Percentiles rank a stretch among this genome's conserved stretches.
Evolutionary conservation across 2,113 vertebrate genomes (phyloP).

Genomic region (Pogona vitticeps): DNA sequence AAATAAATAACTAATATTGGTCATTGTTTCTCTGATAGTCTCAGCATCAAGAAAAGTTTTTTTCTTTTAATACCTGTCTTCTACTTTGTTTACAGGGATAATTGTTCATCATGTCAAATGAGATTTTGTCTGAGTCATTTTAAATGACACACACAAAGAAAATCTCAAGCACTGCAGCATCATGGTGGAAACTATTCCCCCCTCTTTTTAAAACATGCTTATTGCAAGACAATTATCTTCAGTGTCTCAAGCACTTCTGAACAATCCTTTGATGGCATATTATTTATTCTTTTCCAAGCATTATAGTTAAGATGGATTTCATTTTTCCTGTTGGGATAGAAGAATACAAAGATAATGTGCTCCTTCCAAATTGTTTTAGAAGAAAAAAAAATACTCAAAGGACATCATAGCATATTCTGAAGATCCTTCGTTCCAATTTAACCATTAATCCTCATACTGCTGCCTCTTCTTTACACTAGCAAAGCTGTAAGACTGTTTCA

Average conservation of each 20-base stretch:
- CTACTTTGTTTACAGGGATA: not conserved
- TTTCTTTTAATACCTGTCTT: conserved; percentile 4
- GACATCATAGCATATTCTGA: not conserved
- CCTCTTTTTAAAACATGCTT: not conserved
- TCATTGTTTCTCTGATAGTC: not conserved
- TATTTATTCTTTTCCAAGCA: conserved; percentile 47
- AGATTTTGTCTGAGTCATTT: conserved; percentile 43
- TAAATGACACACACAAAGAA: conserved; percentile 33
- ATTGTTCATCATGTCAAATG: conserved; percentile 25
- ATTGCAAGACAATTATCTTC: no score
- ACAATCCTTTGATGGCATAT: conserved; percentile 40
- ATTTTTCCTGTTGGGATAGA: conserved; percentile 33
- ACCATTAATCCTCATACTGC: not conserved
- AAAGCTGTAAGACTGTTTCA: not conserved
- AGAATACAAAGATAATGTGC: not conserved
- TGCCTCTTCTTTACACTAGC: not conserved
- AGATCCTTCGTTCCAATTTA: not conserved
- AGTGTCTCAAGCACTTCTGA: conserved; percentile 52
- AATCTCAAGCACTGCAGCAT: not conserved
- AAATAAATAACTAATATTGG: not conserved
- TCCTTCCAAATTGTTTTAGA: not conserved
- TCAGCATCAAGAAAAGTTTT: not conserved
- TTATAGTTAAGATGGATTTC: conserved; percentile 63
- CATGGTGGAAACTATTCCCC: conserved; percentile 43
- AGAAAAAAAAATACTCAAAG: not conserved